Conservation (phyloP, 2,888 invertebrate genomes). For the Tipula confusa region DNA sequence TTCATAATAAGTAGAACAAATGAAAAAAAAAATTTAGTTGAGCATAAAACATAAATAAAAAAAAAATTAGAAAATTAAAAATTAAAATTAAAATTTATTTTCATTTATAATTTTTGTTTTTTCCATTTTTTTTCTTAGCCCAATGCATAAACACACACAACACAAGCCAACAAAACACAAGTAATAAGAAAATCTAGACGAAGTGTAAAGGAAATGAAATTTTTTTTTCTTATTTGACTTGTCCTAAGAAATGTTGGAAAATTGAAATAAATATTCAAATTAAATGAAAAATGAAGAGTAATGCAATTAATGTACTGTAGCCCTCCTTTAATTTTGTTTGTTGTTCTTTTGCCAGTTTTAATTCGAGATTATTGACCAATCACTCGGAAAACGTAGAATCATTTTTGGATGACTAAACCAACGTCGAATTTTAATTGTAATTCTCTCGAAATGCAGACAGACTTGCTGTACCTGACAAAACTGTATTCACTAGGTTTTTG, state of each 20-base stretch:
- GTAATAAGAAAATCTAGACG: not conserved
- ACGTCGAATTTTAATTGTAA: no score
- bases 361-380: not conserved
- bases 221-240: not conserved
- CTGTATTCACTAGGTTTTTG: no score
- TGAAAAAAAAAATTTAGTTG: not conserved
- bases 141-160: not conserved
- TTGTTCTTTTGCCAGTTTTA: not conserved
- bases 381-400: not conserved
- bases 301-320: no score
- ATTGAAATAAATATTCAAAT: no score
- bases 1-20: not conserved
- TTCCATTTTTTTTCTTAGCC: not conserved
- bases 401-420: not conserved
- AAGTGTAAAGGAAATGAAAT: not conserved
- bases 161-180: not conserved
- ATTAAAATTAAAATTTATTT: constrained; percentile 25
- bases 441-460: no score
- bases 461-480: no score
- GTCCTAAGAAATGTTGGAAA: not conserved
- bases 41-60: not conserved
- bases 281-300: not conserved
- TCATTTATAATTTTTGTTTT: no score
- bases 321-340: not conserved
- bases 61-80: not conserved